Evolutionary conservation across 2,888 invertebrate genomes (phyloP).

Genomic region (Drosophila kambysellisi): DNA sequence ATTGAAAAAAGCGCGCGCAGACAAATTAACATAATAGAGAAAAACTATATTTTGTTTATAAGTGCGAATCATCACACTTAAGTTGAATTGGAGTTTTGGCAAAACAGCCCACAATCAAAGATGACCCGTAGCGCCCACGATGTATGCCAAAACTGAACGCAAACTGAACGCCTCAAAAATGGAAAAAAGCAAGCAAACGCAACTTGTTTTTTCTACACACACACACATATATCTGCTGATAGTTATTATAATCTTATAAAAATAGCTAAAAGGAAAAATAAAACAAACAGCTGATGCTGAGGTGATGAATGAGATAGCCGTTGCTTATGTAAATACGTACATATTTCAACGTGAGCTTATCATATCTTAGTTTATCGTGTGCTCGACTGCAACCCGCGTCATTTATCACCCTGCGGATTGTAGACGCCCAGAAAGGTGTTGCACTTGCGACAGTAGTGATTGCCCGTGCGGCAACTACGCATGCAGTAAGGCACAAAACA

Average conservation of each 20-base stretch:
- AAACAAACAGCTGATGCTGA: constrained; percentile 39
- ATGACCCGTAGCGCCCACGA: constrained; percentile 35
- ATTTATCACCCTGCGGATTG: constrained; percentile 63
- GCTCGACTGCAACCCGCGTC: constrained; percentile 10
- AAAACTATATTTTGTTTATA: background rate
- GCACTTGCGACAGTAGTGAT: constrained; percentile 83
- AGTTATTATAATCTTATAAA: constrained; percentile 31
- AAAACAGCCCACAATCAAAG: constrained; percentile 4
- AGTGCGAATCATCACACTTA: constrained; percentile 8
- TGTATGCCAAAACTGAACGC: constrained; percentile 19
- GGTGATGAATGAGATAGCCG: constrained; percentile 23
- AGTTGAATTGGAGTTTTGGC: constrained; percentile 10
- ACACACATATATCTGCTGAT: constrained; percentile 4
- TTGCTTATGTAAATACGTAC: constrained; percentile 9
- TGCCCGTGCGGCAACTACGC: constrained; percentile 84
- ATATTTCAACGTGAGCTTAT: constrained; percentile 35
- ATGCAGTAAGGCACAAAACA: constrained; percentile 84
- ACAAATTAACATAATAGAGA: background rate
- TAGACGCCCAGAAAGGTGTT: constrained; percentile 83
- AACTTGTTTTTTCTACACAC: constrained; percentile 33
- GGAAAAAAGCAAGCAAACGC: background rate
- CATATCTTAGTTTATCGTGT: constrained; percentile 33
- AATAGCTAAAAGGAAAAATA: constrained; percentile 24
- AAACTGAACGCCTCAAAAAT: constrained; percentile 28
- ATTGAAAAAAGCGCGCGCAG: constrained; percentile 12